Base-by-base conservation (phyloP, 2,113 vertebrate genomes). In the Megaceryle maxima region DNA sequence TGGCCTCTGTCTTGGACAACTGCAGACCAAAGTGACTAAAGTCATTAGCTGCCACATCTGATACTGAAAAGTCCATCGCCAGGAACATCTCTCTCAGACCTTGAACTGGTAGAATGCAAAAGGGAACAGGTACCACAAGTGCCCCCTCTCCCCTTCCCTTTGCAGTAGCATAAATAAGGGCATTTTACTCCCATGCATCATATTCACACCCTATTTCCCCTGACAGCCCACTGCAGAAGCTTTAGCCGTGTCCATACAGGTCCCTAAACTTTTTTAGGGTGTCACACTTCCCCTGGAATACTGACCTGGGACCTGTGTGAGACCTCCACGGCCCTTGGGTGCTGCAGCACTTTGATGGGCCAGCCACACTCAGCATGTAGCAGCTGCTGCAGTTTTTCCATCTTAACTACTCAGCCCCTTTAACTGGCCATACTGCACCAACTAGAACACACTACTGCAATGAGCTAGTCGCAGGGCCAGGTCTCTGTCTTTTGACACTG, bases 361-460 rank as follows among this genome's bases (percentile, higher is more conserved):
- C 41, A 44, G 11, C 76, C 20, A 4, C 22, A 70, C 88, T 62
- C 55, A 41, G 86, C 66, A 19, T 53, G 59, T 1, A 51, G 60
- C 85, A 92, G 90, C 86, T 90, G 83, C 41, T 72, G 88, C 50
- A 5, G 21, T 59, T 74, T 46, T 91, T 64, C 78, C 35, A 50
- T 29, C 31, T 89, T 56, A 85, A 74, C 69, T 24, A 5, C 37
- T 70, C 84, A 84, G 63, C 25, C 50, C 76, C 51, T 60, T 53
- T 48, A 76, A n/a, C 66, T 75, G 29, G 14, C 73, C 70, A 17
- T 21, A 31, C 22, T n/a, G 35, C 28, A 41, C 26, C 73, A 53
- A 16, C 25, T 3, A 69, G 74, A 70, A 24, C 33, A 16, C 12
- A 0, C 33, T 33, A 56, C 37, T 29, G 35, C 29, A 13, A 69